Evolutionary conservation across 2,888 invertebrate genomes (phyloP).

Genomic region (Lysandra bellargus): DNA sequence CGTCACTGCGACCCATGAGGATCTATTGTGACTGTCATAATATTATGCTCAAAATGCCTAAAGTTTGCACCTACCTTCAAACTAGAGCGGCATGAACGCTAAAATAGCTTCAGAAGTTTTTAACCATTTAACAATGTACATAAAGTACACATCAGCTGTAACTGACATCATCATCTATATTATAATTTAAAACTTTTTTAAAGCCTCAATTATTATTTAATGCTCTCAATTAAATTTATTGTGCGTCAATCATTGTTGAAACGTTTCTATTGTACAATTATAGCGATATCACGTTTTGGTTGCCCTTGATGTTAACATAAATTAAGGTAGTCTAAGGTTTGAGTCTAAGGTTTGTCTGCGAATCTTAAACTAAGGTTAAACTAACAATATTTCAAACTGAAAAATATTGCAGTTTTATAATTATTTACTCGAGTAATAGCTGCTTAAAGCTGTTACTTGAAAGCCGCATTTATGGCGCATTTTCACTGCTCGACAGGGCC

Average conservation of each 20-base stretch:
- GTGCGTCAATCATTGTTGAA: conserved; percentile 18
- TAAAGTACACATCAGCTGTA: no score
- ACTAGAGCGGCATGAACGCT: no score
- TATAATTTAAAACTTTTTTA: not conserved
- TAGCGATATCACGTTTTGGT: conserved; percentile 13
- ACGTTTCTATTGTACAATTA: conserved; percentile 13
- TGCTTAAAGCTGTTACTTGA: not conserved
- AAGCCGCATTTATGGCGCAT: no score
- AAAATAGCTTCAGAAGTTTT: no score
- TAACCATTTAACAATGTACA: no score
- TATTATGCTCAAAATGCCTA: no score
- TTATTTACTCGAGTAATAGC: not conserved
- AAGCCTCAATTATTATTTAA: not conserved
- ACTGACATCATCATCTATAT: not conserved
- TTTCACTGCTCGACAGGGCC: no score
- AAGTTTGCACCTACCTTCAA: no score
- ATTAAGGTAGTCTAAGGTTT: not conserved
- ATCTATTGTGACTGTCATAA: no score
- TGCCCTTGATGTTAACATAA: conserved; percentile 18
- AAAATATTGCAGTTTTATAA: not conserved
- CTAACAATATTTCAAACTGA: not conserved
- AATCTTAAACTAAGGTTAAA: conserved; percentile 8
- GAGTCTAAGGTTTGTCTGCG: not conserved
- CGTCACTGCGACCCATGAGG: no score
- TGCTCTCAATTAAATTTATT: conserved; percentile 21